Evolutionary conservation across 2,113 vertebrate genomes (phyloP).

Genomic region (Cyphomyrus plagiostoma): DNA sequence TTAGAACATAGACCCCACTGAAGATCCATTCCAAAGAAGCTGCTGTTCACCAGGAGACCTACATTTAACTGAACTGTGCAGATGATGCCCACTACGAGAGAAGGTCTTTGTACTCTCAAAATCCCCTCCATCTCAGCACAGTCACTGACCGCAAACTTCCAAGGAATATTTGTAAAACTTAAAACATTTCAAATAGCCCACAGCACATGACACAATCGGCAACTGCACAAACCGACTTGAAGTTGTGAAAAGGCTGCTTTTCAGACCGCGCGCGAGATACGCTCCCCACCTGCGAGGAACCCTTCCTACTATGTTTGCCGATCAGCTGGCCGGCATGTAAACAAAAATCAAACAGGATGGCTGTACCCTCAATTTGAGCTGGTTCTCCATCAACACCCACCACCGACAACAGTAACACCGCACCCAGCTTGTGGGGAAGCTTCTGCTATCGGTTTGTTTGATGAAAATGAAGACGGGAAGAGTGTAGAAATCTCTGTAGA

Average conservation of each 20-base stretch:
- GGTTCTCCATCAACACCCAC: background rate
- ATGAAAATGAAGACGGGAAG: background rate
- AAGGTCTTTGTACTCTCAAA: background rate
- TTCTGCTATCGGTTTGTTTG: background rate
- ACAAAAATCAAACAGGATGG: background rate
- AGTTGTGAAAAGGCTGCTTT: background rate
- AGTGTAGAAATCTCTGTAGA: background rate
- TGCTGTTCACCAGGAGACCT: background rate
- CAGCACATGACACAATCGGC: background rate
- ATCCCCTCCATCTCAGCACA: background rate
- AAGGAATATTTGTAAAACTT: background rate
- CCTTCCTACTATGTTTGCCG: background rate
- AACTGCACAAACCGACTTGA: background rate
- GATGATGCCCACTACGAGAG: background rate
- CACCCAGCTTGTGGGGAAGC: background rate
- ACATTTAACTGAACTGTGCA: background rate
- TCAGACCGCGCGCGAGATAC: background rate
- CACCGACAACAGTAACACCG: background rate
- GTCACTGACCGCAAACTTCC: background rate
- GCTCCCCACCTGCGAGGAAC: background rate
- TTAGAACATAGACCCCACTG: background rate
- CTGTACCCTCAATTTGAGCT: background rate
- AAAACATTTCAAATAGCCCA: background rate
- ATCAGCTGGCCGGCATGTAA: background rate
- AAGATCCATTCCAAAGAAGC: background rate